Evolutionary conservation across 2,113 vertebrate species (phyloP).

Genomic region (Passer domesticus): DNA sequence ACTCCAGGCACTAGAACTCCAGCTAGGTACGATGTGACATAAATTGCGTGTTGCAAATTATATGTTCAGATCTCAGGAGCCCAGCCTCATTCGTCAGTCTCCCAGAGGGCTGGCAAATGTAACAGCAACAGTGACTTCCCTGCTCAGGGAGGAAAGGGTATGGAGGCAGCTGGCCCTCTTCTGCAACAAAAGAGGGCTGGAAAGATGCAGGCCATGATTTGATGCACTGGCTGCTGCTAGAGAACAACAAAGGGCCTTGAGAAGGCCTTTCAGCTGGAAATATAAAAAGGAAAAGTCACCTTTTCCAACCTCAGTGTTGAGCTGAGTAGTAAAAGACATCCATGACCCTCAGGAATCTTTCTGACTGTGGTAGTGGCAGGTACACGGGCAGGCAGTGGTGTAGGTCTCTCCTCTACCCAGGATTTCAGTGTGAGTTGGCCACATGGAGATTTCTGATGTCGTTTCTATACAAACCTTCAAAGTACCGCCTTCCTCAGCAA

Average conservation of each 20-base stretch:
- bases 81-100: background rate
- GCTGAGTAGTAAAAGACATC: background rate
- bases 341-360: background rate
- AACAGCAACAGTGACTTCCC: background rate
- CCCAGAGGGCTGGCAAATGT: background rate
- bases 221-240: background rate
- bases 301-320: background rate
- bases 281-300: background rate
- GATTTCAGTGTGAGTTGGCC: background rate
- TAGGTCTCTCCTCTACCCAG: background rate
- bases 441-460: too few species aligned
- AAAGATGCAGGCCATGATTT: background rate
- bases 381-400: background rate
- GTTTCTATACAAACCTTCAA: background rate
- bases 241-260: background rate
- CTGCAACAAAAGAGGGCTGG: background rate
- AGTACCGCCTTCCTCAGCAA: background rate
- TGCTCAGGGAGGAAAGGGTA: background rate
- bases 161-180: background rate
- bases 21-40: slow-evolving; percentile 19
- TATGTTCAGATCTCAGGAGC: slow-evolving; percentile 23
- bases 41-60: slow-evolving; percentile 53
- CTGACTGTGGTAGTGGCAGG: background rate
- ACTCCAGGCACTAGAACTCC: slow-evolving; percentile 13
- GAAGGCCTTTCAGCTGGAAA: background rate